Base-by-base conservation (phyloP, 1,140 invertebrate genomes). In the Cherax destructor region DNA sequence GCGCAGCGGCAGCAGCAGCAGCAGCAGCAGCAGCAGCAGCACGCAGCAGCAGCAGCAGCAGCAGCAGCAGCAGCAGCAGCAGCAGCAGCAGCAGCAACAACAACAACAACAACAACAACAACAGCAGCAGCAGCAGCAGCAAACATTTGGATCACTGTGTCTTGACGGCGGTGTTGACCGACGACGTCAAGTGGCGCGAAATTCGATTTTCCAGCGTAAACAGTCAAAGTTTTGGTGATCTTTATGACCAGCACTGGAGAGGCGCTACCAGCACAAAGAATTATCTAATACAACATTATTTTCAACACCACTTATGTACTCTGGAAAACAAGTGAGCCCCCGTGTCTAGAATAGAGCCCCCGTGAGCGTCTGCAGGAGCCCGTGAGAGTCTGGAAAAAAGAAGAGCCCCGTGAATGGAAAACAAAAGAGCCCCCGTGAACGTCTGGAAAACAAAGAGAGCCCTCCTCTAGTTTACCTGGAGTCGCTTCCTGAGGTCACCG, bases 131-230 rank as follows among this genome's bases (percentile, higher is more conserved):
- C 69, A 74, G 5, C 69, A 74, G 69, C 30, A 74, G 69, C 69
- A 74, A 30, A 30, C 69, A 41, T 41, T 41, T 41, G 30, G 30
- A 41, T 41, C 30, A 41, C 30, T 41, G 0, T 41, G 30, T 41
- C 30, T 41, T 41, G 24, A 74, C 5, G 69, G 69, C 4, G 0
- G 1, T 74, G 69, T 74, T 74, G 69, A 74, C 21, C 69, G 5
- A 74, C 7, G 69, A 74, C 21, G 69, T 30, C 69, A 65, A 65
- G 5, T 74, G 69, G 69, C 24, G 69, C 6, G 69, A 74, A 74
- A 74, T 74, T n/a, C 69, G 69, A 74, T 74, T 74, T 74, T 30
- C 69, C 11, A 74, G 11, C 24, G 69, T 30, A 74, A 74, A 74
- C 69, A 74, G 69, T n/a, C 6, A 74, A 74, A 41, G 30, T 2